Evolutionary conservation across 2,888 invertebrate genomes (phyloP).

Genomic region (Pterobdella sp.): DNA sequence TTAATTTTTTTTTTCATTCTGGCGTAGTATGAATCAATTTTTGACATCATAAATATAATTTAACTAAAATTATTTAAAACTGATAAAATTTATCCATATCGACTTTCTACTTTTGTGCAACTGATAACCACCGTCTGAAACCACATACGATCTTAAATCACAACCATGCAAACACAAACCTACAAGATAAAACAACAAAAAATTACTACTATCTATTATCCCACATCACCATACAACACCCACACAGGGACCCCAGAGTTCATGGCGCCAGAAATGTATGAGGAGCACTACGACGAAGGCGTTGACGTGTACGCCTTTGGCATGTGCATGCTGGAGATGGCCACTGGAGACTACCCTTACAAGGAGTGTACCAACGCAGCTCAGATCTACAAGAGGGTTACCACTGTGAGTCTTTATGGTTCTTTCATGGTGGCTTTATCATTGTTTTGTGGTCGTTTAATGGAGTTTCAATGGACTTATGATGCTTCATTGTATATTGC

Average conservation of each 20-base stretch:
- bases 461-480: not conserved
- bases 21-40: no score
- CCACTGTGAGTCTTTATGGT: slow-evolving; percentile 63
- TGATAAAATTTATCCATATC: no score
- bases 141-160: not conserved
- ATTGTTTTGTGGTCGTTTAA: not conserved
- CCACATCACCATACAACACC: not conserved
- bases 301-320: slow-evolving; percentile 99
- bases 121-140: no score
- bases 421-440: not conserved
- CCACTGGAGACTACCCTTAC: slow-evolving; percentile 97
- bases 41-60: no score
- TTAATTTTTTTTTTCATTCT: not conserved
- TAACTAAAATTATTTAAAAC: no score
- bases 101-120: no score
- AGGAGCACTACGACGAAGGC: slow-evolving; percentile 97
- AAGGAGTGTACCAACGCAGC: slow-evolving; percentile 96
- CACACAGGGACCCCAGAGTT: slow-evolving; percentile 76
- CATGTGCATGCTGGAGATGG: slow-evolving; percentile 99
- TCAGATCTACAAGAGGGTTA: slow-evolving; percentile 97
- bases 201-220: slow-evolving; percentile 19
- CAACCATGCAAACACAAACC: not conserved
- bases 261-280: slow-evolving; percentile 98
- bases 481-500: no score
- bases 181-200: not conserved